Base-by-base conservation (phyloP, 2,888 invertebrate genomes). In the Caradrina clavipalpis region DNA sequence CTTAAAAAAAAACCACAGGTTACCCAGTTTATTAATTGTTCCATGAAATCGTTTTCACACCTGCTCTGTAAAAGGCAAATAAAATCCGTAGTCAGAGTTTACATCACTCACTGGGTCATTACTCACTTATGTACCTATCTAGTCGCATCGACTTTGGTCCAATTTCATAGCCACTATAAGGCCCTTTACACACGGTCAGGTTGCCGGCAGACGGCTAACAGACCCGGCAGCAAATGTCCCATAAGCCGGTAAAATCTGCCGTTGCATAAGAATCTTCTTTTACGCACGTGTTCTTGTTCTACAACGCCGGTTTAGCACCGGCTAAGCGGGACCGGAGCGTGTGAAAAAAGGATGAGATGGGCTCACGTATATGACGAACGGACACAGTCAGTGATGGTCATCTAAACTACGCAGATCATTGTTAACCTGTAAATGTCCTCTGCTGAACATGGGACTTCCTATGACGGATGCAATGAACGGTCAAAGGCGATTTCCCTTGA, bases 71-170 rank as follows among this genome's bases (percentile, higher is more conserved):
- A 47, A 51, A 47, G 3, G 11, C 17, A 21, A 60, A 57, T 60
- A 47, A 57, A 56, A 76, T 42, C 21, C 11, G 76, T 49, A 51
- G 22, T 21, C n/a, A n/a, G n/a, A n/a, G n/a, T n/a, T n/a, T n/a
- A n/a, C n/a, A n/a, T n/a, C n/a, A n/a, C n/a, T n/a, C n/a, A n/a
- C 54, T 65, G 53, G 15, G 56, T 50, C 59, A 76, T 76, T 76
- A 78, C 74, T 78, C 68, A 78, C 74, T 68, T 76, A 39, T 19
- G 35, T 72, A 49, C 15, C 45, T 22, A 56, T 78, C 42, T 67
- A 76, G 68, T 57, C 59, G 39, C 63, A 60, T 67, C 49, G 56
- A 59, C 68, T 73, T 72, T 73, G 50, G 39, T 67, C 53, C 50
- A 73, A 73, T 76, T 60, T 73, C 19, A 26, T 73, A 60, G 22